These are phyloP conservation scores for Cosmia trapezina DNA, from an alignment of 2,888 invertebrate genomes.

Conservation along the genomic window DNA sequence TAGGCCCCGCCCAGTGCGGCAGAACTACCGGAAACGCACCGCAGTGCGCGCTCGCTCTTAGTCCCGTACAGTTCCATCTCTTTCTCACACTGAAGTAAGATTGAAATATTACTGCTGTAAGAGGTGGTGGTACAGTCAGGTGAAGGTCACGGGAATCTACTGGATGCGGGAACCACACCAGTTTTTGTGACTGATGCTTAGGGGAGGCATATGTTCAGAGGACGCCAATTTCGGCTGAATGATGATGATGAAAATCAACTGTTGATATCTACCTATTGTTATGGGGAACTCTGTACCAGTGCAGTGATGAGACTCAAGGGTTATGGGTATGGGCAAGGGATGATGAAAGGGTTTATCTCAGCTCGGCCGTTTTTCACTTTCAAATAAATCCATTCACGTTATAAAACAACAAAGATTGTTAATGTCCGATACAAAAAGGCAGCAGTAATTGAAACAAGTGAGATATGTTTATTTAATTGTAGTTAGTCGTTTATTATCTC, in stretches of 20 bases:
- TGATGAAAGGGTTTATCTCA: background rate
- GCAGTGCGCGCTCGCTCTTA: too few species aligned
- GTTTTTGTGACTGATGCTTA: background rate
- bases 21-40: too few species aligned
- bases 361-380: background rate
- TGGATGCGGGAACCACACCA: background rate
- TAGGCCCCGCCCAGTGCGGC: too few species aligned
- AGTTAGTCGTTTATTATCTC: slow-evolving; percentile 40
- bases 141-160: background rate
- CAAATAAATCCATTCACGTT: background rate
- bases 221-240: background rate
- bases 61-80: too few species aligned
- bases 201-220: background rate
- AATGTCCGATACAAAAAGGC: background rate
- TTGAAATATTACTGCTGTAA: too few species aligned
- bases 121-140: too few species aligned
- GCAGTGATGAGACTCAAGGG: too few species aligned
- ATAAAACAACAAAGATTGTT: background rate
- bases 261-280: too few species aligned
- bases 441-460: background rate
- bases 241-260: background rate
- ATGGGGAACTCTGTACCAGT: too few species aligned
- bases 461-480: slow-evolving; percentile 36
- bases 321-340: too few species aligned
- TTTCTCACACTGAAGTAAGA: too few species aligned